A percentile compares a stretch with the other conserved stretches of the same genome.
These are phyloP conservation scores for Staurois parvus DNA, from an alignment of 2,797 vertebrate genomes.

Conservation along the genomic window DNA sequence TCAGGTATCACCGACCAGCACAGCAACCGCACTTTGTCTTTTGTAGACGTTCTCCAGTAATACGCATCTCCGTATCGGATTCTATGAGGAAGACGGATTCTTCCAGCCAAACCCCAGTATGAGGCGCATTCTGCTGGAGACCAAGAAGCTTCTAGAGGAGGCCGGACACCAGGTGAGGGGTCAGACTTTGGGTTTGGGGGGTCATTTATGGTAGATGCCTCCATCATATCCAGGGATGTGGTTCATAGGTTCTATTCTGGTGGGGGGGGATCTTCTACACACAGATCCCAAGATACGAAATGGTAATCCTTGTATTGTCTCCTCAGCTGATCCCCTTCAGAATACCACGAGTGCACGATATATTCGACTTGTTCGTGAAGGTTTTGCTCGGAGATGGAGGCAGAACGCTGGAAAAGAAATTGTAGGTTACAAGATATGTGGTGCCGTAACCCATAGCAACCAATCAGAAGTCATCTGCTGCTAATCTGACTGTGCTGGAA, in stretches of 20 bases:
- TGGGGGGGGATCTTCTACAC: no score
- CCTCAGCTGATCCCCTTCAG: constrained; percentile 72
- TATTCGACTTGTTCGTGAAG: constrained; percentile 52
- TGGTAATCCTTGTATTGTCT: rapidly evolving
- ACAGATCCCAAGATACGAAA: no score
- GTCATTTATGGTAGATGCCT: no score
- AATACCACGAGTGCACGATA: constrained; percentile 64
- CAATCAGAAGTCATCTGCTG: no score
- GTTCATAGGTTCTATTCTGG: no score
- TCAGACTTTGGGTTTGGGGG: no score
- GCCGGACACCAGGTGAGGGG: constrained; percentile 80
- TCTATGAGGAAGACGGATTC: constrained; percentile 74
- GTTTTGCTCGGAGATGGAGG: constrained; percentile 68
- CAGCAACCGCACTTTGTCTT: constrained; percentile 18
- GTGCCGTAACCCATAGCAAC: no score
- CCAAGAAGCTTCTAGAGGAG: constrained; percentile 77
- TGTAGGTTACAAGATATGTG: constrained; percentile 69
- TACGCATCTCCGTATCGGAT: constrained; percentile 76
- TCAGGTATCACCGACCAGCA: no score
- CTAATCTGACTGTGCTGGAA: no score
- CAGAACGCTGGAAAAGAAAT: constrained; percentile 64
- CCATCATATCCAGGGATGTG: no score
- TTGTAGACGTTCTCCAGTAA: constrained; percentile 77
- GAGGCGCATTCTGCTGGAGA: constrained; percentile 75
- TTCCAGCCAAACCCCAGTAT: constrained; percentile 76